Evolutionary conservation across 2,888 invertebrate genomes (phyloP), one percentile per base, ranked within the genome.

Genomic region (Ormia ochracea): DNA sequence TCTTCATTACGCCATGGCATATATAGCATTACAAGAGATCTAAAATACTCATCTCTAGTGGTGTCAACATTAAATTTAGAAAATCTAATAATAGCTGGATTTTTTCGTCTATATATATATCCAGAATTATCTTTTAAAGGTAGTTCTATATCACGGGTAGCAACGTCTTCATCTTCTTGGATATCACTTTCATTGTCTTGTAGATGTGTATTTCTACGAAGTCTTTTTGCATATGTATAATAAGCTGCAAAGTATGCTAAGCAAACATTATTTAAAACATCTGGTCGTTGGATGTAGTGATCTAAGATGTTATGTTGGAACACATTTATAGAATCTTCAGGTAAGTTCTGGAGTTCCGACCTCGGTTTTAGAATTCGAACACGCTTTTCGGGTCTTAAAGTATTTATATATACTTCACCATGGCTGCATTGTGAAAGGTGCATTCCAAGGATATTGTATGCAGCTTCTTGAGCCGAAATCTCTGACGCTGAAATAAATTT

Each of bases 401-500:
- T 61, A 54, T 78, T 72, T n/a, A 78, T 61, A 31, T 36, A 78
- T 1, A 68, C 38, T 26, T 78, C 59, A 9, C 50, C 56, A 23
- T 68, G 52, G 14, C 69, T 78, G 14, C 48, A 48, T 38, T 78
- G 21, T 7, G 66, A 72, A 0, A 72, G 45, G 26, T 54, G 45
- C n/a, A 78, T 33, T 21, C 68, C 78, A 36, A 73, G 48, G 17
- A 59, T 54, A n/a, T 54, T 66, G 23, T 78, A 68, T 1, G 66
- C 38, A 45, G 78, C 72, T 69, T 69, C 78, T 59, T 78, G 66
- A 2, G 38, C 68, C 4, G 68, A 78, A 31, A 68, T 45, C 56
- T 72, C 69, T 1, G 69, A 38, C 0, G 56, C 50, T 4, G 31
- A 58, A 50, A 72, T 59, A 61, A 73, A 78, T 50, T 50, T 69